A percentile compares a stretch with the other conserved stretches of the same genome.
phyloP scores from a whole-genome alignment of 2,888 invertebrate genomes.

The Tachina fera region DNA sequence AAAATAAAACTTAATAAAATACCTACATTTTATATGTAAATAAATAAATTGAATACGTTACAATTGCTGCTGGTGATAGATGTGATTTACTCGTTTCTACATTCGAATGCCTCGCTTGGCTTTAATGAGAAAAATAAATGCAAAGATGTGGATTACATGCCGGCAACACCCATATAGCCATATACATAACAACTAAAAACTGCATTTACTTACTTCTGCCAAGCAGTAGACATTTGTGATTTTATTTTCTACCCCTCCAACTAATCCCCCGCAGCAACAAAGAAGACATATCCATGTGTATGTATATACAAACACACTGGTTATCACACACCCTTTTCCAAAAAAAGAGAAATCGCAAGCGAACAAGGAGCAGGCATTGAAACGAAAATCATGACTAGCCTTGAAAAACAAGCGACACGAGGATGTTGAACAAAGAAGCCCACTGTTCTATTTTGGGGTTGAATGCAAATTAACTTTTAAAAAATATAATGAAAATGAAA shows the following conservation, averaged over 20 bases:
- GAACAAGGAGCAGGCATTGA: conserved; percentile 19
- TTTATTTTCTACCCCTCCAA: conserved; percentile 45
- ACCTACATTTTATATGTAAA: not conserved
- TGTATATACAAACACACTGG: conserved; percentile 20
- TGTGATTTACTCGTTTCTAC: conserved; percentile 41
- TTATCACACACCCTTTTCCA: conserved; percentile 52
- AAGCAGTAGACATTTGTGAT: conserved; percentile 47
- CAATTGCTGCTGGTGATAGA: conserved; percentile 46
- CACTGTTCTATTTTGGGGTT: conserved; percentile 57
- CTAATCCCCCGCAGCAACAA: conserved; percentile 36
- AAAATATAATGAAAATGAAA: conserved; percentile 3
- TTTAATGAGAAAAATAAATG: conserved; percentile 30
- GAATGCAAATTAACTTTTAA: conserved; percentile 43
- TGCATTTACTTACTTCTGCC: conserved; percentile 53
- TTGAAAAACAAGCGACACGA: conserved; percentile 48
- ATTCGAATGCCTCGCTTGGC: conserved; percentile 51
- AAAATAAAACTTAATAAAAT: conserved; percentile 10
- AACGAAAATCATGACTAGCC: conserved; percentile 57
- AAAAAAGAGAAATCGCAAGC: conserved; percentile 4
- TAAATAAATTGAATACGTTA: conserved; percentile 42
- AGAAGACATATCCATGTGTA: conserved; percentile 4
- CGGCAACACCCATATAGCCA: conserved; percentile 70
- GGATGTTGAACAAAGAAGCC: conserved; percentile 62
- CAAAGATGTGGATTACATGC: conserved; percentile 48
- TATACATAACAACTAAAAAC: conserved; percentile 38